phyloP scores from a whole-genome alignment of 1,140 invertebrate genomes.

The Sitobion miscanthi region DNA sequence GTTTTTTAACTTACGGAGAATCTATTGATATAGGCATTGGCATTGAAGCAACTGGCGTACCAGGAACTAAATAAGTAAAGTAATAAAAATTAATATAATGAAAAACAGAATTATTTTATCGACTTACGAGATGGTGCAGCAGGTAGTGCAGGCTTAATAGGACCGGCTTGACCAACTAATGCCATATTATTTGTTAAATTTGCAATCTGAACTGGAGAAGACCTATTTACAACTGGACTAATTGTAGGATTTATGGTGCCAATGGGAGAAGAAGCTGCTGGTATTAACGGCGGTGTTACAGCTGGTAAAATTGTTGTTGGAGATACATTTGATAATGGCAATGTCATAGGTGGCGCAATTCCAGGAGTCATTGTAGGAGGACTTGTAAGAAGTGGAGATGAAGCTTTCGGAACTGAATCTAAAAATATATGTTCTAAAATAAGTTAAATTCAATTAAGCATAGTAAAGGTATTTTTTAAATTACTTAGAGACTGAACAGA shows the following conservation, averaged over 20 bases:
- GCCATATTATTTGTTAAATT: not conserved
- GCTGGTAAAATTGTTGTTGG: constrained; percentile 30
- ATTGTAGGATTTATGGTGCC: not conserved
- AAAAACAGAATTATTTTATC: constrained; percentile 34
- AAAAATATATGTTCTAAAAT: constrained; percentile 19
- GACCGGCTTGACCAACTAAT: not conserved
- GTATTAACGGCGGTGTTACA: constrained; percentile 20
- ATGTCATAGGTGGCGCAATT: constrained; percentile 60
- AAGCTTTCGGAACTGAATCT: constrained; percentile 53
- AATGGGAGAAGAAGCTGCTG: not conserved
- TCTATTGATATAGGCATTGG: constrained; percentile 49
- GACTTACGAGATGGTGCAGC: constrained; percentile 43
- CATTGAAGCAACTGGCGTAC: constrained; percentile 59
- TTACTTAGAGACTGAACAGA: constrained; percentile 57
- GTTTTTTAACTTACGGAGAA: constrained; percentile 47
- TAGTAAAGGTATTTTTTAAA: not conserved
- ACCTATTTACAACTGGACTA: not conserved
- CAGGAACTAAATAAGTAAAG: not conserved
- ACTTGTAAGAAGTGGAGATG: constrained; percentile 56
- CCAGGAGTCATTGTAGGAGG: constrained; percentile 57
- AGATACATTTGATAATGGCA: constrained; percentile 57
- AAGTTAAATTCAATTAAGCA: not conserved
- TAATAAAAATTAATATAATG: constrained; percentile 44
- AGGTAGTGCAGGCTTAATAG: constrained; percentile 24
- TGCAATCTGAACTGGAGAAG: constrained; percentile 19